Conservation (phyloP, 2,113 vertebrate genomes). For the Scopus umbretta region DNA sequence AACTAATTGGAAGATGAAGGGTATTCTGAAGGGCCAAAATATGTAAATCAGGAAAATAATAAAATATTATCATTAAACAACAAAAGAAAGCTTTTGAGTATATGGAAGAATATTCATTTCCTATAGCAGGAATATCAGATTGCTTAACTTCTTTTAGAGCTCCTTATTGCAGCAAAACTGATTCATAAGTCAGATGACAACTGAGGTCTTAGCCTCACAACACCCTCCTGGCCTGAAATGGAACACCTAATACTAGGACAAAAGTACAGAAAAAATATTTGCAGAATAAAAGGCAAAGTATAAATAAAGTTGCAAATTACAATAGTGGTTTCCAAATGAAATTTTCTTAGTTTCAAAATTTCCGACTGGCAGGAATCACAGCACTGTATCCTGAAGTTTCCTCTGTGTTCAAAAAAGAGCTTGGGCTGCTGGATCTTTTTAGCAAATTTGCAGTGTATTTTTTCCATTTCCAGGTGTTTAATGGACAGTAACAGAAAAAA, state of each 20-base stretch:
- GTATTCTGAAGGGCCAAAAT: constrained; percentile 20
- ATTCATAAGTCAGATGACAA: not conserved
- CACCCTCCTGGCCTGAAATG: not conserved
- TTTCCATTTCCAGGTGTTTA: not conserved
- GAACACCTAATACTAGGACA: not conserved
- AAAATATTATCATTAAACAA: not conserved
- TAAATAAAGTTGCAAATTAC: not conserved
- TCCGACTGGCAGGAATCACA: not conserved
- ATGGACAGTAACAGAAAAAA: not conserved
- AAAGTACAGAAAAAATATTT: not conserved
- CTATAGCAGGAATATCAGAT: not conserved
- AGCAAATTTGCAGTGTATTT: not conserved
- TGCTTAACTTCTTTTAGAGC: not conserved
- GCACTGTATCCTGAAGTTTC: not conserved
- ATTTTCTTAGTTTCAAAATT: not conserved
- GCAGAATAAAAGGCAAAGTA: not conserved
- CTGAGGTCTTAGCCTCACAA: not conserved
- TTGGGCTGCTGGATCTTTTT: not conserved
- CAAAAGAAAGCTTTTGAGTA: not conserved
- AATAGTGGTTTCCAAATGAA: not conserved
- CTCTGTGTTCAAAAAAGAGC: not conserved
- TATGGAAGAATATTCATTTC: not conserved
- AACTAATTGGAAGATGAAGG: constrained; percentile 62
- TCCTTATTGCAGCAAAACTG: not conserved
- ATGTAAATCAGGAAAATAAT: not conserved